These are phyloP conservation scores for Corythaeola cristata DNA, from an alignment of 2,113 vertebrate genomes.

Conservation along the genomic window DNA sequence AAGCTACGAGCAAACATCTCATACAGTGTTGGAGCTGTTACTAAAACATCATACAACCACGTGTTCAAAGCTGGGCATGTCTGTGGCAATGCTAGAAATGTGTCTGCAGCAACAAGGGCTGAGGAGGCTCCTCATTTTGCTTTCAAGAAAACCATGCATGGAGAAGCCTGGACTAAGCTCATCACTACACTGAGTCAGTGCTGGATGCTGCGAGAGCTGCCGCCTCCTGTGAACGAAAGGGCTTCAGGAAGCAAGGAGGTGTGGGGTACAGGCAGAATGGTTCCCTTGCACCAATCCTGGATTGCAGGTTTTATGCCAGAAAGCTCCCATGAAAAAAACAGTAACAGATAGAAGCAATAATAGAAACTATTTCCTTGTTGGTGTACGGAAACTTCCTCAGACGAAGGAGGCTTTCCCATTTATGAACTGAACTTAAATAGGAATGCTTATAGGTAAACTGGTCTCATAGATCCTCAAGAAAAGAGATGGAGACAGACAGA, in stretches of 20 bases:
- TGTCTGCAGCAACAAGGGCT: neutral
- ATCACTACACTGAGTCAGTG: neutral
- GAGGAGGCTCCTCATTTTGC: neutral
- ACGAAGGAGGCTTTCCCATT: neutral
- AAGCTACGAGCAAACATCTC: neutral
- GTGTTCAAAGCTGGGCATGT: neutral
- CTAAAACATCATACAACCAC: neutral
- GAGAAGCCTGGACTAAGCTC: neutral
- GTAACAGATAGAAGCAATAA: neutral
- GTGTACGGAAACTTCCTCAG: neutral
- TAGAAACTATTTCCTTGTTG: neutral
- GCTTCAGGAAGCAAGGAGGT: neutral
- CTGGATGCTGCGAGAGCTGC: neutral
- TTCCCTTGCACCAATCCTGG: neutral
- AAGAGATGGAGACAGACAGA: neutral
- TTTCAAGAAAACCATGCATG: neutral
- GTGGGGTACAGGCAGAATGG: neutral
- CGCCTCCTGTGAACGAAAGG: rapidly evolving
- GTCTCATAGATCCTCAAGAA: neutral
- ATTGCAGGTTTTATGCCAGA: neutral
- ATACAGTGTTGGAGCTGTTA: neutral
- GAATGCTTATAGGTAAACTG: neutral
- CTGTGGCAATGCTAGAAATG: neutral
- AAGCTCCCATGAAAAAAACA: neutral
- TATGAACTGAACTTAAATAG: neutral